Evolutionary conservation across 2,888 invertebrate species (phyloP).

Genomic region (Molorchus minor): DNA sequence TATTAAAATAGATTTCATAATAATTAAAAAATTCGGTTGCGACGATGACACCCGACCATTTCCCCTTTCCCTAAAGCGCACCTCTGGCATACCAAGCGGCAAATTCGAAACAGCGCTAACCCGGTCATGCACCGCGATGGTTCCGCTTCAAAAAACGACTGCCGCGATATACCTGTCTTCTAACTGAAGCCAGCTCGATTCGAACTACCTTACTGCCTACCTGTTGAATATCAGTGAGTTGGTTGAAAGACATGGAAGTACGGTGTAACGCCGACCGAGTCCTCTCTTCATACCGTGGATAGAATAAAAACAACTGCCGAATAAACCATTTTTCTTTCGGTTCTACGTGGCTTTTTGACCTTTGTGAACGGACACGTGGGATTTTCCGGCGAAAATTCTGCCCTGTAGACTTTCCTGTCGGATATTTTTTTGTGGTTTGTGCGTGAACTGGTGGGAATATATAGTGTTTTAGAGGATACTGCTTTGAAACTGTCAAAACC

Average conservation of each 20-base stretch:
- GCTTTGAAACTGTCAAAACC: background rate
- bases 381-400: conserved; percentile 13
- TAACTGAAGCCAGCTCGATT: conserved; percentile 35
- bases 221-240: conserved; percentile 39
- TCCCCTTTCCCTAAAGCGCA: conserved; percentile 34
- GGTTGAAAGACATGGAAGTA: conserved; percentile 36
- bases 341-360: background rate
- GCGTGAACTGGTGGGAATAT: conserved; percentile 12
- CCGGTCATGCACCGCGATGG: conserved; percentile 27
- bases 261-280: conserved; percentile 17
- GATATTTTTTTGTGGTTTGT: conserved; percentile 20
- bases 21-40: background rate
- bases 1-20: too few species aligned
- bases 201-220: conserved; percentile 40
- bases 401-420: background rate
- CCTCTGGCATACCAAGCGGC: conserved; percentile 30
- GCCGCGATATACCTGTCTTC: conserved; percentile 38
- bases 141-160: conserved; percentile 39
- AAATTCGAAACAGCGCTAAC: conserved; percentile 29
- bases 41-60: conserved; percentile 6
- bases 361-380: background rate
- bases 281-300: conserved; percentile 19
- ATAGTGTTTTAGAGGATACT: conserved; percentile 5
- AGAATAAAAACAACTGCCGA: conserved; percentile 25
- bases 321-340: conserved; percentile 17